Base-by-base conservation (phyloP, 2,797 vertebrate species). In the Corythornis leucogaster region DNA sequence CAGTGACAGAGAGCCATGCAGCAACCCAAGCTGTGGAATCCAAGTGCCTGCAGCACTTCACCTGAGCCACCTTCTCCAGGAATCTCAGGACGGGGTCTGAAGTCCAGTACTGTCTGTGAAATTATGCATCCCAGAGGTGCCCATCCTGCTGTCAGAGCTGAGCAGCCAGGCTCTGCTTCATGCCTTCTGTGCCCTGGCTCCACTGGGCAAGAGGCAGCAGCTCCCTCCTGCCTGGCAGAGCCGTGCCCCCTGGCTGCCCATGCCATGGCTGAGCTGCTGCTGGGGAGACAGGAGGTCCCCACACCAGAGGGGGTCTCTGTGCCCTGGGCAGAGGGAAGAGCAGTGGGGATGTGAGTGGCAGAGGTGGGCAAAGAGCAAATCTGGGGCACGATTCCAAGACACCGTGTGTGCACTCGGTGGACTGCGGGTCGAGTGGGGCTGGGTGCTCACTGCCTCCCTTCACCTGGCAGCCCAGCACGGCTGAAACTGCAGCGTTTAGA, bases 381-480 rank as follows among this genome's bases (percentile, higher is more conserved):
- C 35, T 10, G 26, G 67, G 25, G 30, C 15, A 16, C 5, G 2
- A 12, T 54, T 42, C 38, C 15, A 8, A 9, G 20, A 11, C 25
- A 7, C 54, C 10, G 1, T 6, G 0, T 1, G 5, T 12, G 20
- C 0, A 1, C 40, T 9, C 2, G 6, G 35, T 0, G 0, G 53
- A 3, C 26, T 21, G 20, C 1, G 2, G 3, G 35, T 33, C 40
- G 38, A 57, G 48, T 6, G 25, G 48, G 25, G 48, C 25, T 51
- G 48, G 48, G 25, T 51, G 48, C 48, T 15, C 24, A 50, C 48
- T 51, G 24, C 25, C 25, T 21, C 31, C 90, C 80, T 46, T 50
- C 38, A 54, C 57, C 54, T 48, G 45, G 77, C 54, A 82, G 55
- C 90, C 80, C 90, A 26, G 64, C 18, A 3, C 0, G 1, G 64